phyloP scores from a whole-genome alignment of 2,113 vertebrate genomes.

The Eublepharis macularius region DNA sequence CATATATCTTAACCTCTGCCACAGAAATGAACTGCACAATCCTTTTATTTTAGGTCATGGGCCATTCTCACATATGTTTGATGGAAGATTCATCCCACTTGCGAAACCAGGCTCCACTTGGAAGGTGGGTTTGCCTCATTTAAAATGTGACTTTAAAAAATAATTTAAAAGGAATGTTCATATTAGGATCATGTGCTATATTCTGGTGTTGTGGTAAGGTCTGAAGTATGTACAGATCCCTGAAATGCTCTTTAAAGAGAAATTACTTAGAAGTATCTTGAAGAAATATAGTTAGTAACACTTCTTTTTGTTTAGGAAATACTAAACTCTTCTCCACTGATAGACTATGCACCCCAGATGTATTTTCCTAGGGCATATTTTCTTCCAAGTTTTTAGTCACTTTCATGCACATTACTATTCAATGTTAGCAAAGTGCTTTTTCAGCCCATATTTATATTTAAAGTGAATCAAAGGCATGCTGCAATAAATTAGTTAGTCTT shows the following conservation, averaged over 20 bases:
- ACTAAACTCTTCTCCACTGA: neutral
- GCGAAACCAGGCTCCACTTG: conserved; percentile 76
- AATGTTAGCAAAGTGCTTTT: too few species aligned
- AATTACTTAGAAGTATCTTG: neutral
- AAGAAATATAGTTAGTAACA: neutral
- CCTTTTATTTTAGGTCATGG: conserved; percentile 85
- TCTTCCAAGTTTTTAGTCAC: neutral
- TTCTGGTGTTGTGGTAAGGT: neutral
- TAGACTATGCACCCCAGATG: neutral
- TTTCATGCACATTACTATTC: neutral
- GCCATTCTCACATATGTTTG: conserved; percentile 97
- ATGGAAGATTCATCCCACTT: conserved; percentile 89
- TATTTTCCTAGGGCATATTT: neutral
- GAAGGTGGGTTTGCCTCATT: conserved; percentile 79
- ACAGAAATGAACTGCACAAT: conserved; percentile 13
- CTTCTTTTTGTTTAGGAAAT: neutral
- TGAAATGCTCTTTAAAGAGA: neutral
- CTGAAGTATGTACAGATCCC: neutral
- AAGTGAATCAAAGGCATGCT: too few species aligned
- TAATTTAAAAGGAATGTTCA: neutral
- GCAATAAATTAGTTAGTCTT: too few species aligned
- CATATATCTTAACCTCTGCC: neutral
- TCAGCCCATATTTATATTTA: too few species aligned
- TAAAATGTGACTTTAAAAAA: neutral
- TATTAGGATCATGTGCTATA: neutral